phyloP scores from a whole-genome alignment of 2,888 invertebrate species.

The Meiosimyza decipiens region DNA sequence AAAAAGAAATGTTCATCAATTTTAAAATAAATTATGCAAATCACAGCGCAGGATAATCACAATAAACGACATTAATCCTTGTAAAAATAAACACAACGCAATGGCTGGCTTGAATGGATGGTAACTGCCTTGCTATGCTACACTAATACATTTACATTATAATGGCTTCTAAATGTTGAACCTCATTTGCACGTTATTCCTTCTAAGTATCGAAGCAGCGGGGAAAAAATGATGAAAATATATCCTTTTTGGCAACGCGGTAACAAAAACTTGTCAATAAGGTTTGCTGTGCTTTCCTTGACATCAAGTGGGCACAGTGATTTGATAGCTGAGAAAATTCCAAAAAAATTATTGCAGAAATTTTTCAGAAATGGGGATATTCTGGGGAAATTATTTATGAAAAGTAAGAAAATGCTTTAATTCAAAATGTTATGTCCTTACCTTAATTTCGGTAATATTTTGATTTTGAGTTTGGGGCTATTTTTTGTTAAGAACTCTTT shows the following conservation, averaged over 20 bases:
- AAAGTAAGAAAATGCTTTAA: too few species aligned
- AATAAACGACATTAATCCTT: slow-evolving; percentile 50
- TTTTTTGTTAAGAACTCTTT: too few species aligned
- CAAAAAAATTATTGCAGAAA: too few species aligned
- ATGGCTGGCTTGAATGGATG: not conserved
- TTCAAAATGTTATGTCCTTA: too few species aligned
- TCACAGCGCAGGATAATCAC: slow-evolving; percentile 46
- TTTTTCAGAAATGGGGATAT: too few species aligned
- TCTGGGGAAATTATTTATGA: too few species aligned
- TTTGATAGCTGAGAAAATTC: not conserved
- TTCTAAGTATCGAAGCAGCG: not conserved
- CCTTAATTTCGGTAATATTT: too few species aligned
- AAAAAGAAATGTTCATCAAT: slow-evolving; percentile 18
- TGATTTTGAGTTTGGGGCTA: too few species aligned
- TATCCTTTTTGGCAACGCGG: not conserved
- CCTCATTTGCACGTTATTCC: slow-evolving; percentile 34
- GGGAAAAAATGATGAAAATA: not conserved
- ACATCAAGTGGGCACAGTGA: not conserved
- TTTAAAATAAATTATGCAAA: slow-evolving; percentile 47
- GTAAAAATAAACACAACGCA: slow-evolving; percentile 45
- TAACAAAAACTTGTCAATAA: slow-evolving; percentile 20
- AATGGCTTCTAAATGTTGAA: slow-evolving; percentile 26
- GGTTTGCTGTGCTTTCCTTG: not conserved
- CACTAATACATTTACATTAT: slow-evolving; percentile 6
- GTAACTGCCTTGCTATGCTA: not conserved